Conservation (phyloP, 2,888 invertebrate species). For the Andrena bicolor region DNA sequence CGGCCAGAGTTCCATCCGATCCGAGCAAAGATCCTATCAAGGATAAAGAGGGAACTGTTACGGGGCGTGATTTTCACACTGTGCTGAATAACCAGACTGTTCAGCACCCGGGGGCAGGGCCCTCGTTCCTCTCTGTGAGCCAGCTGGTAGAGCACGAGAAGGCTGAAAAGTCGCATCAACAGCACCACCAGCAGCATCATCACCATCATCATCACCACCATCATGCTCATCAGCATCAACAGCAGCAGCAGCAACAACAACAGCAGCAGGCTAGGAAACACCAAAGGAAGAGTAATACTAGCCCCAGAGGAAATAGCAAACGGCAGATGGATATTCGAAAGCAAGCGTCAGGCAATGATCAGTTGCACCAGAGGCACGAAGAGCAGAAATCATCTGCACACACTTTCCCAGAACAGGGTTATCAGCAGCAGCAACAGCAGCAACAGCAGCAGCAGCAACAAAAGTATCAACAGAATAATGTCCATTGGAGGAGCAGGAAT, state of each 20-base stretch:
- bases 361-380: conserved; percentile 77
- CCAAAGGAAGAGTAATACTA: conserved; percentile 80
- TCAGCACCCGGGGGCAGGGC: conserved; percentile 82
- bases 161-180: conserved; percentile 79
- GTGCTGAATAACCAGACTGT: conserved; percentile 82
- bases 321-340: conserved; percentile 82
- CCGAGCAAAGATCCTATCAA: conserved; percentile 77
- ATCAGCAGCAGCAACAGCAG: conserved; percentile 68
- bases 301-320: conserved; percentile 79
- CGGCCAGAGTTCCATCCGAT: conserved; percentile 68
- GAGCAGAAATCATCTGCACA: conserved; percentile 76
- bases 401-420: conserved; percentile 67
- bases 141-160: conserved; percentile 88
- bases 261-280: conserved; percentile 78
- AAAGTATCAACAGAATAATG: conserved; percentile 80
- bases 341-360: conserved; percentile 74
- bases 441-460: conserved; percentile 76
- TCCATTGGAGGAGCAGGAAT: conserved; percentile 82
- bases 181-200: conserved; percentile 72
- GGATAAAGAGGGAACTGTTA: conserved; percentile 77
- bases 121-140: conserved; percentile 88
- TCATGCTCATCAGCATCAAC: conserved; percentile 70
- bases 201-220: conserved; percentile 72
- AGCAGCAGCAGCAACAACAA: conserved; percentile 70
- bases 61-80: conserved; percentile 78